Evolutionary conservation across 2,888 invertebrate genomes (phyloP).

Genomic region (Andrena minutula): DNA sequence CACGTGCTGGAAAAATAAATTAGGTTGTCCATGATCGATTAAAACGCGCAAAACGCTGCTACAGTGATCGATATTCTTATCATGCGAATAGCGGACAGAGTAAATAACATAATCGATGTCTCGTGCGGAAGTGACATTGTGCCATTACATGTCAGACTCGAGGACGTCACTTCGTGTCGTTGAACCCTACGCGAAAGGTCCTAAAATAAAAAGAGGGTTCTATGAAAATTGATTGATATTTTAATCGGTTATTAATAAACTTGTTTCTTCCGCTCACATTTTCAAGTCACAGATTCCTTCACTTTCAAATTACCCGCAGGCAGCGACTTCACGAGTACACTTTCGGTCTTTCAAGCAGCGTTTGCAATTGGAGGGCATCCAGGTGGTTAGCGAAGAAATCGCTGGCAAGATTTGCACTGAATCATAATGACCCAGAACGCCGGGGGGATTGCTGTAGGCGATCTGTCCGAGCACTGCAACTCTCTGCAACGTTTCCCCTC

Average conservation of each 20-base stretch:
- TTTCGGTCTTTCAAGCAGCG: background rate
- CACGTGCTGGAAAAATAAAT: background rate
- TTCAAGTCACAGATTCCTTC: background rate
- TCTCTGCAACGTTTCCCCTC: conserved; percentile 23
- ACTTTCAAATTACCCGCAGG: background rate
- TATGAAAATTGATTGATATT: background rate
- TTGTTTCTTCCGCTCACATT: background rate
- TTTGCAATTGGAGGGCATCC: background rate
- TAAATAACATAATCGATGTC: conserved; percentile 34
- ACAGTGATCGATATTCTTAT: conserved; percentile 10
- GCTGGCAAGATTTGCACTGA: conserved; percentile 2
- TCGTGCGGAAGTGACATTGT: conserved; percentile 3
- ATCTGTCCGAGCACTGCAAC: conserved; percentile 25
- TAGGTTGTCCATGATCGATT: background rate
- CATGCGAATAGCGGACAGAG: background rate
- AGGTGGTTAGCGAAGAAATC: conserved; percentile 12
- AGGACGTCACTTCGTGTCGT: background rate
- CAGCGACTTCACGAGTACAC: background rate
- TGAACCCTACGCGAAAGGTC: background rate
- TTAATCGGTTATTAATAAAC: background rate
- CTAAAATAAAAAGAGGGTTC: background rate
- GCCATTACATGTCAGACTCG: background rate
- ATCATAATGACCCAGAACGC: conserved; percentile 16
- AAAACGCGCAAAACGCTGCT: background rate
- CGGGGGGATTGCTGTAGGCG: conserved; percentile 26